Conservation (phyloP, 1,140 invertebrate species). For the Drosophila ironensis region DNA sequence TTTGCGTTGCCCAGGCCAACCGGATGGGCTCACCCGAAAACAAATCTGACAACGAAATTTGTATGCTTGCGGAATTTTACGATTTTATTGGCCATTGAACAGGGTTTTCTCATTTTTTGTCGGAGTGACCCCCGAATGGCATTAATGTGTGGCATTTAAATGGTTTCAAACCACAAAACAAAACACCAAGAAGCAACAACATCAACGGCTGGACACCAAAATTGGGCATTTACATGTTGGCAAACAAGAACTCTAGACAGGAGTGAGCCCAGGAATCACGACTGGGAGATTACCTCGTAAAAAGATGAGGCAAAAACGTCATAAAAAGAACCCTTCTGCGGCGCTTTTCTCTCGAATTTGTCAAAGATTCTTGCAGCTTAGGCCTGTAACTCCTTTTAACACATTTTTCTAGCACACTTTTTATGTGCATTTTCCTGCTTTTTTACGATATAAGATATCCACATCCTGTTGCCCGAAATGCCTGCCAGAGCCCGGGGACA, state of each 20-base stretch:
- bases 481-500: conserved; percentile 1
- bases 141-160: conserved; percentile 75
- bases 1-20: conserved; percentile 21
- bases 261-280: neutral
- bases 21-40: neutral
- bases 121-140: conserved; percentile 40
- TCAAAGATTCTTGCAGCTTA: too few species aligned
- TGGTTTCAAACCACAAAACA: conserved; percentile 68
- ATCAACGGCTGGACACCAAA: conserved; percentile 33
- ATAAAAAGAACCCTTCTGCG: too few species aligned
- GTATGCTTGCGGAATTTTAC: conserved; percentile 51
- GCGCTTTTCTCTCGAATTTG: too few species aligned
- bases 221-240: conserved; percentile 66
- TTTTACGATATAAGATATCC: neutral
- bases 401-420: neutral
- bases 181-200: conserved; percentile 59
- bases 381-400: neutral
- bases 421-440: neutral
- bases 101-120: conserved; percentile 1
- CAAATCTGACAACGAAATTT: conserved; percentile 26
- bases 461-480: neutral
- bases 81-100: conserved; percentile 72
- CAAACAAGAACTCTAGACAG: conserved; percentile 1
- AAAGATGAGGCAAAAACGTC: too few species aligned
- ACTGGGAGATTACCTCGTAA: conserved; percentile 4